Conservation (phyloP, 2,797 vertebrate genomes). For the Cyclura pinguis region DNA sequence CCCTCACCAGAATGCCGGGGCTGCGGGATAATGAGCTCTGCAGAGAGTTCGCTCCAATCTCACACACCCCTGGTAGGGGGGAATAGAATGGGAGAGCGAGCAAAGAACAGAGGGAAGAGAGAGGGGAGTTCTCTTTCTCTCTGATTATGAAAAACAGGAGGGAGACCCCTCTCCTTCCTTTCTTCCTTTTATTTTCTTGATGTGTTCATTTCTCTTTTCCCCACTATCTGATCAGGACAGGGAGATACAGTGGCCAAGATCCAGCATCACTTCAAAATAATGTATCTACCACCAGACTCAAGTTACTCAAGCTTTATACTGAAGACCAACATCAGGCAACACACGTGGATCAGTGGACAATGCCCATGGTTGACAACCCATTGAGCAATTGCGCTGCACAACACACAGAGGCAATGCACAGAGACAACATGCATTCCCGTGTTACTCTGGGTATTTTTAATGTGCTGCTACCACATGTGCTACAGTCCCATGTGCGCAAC, state of each 20-base stretch:
- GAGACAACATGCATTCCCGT: no score
- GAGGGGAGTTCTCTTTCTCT: neutral
- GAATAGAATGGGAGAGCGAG: slow-evolving; percentile 79
- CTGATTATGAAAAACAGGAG: neutral
- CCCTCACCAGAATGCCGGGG: slow-evolving; percentile 79
- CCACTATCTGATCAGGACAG: neutral
- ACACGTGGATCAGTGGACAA: no score
- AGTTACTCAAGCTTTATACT: no score
- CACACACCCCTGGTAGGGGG: slow-evolving; percentile 79
- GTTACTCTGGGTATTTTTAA: no score
- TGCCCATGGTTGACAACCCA: no score
- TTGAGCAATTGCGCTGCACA: no score
- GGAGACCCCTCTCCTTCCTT: neutral
- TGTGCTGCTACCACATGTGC: no score
- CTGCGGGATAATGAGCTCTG: slow-evolving; percentile 91
- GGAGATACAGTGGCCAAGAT: neutral
- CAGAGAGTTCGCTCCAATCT: slow-evolving; percentile 92
- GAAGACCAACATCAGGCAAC: no score
- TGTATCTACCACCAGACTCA: no score
- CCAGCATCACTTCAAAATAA: no score
- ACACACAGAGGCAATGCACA: no score
- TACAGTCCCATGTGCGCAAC: no score
- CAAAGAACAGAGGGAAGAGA: slow-evolving; percentile 56
- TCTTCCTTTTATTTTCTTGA: neutral
- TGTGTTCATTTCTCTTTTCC: neutral